phyloP scores from a whole-genome alignment of 2,888 invertebrate species.

The Lottia scabra region DNA sequence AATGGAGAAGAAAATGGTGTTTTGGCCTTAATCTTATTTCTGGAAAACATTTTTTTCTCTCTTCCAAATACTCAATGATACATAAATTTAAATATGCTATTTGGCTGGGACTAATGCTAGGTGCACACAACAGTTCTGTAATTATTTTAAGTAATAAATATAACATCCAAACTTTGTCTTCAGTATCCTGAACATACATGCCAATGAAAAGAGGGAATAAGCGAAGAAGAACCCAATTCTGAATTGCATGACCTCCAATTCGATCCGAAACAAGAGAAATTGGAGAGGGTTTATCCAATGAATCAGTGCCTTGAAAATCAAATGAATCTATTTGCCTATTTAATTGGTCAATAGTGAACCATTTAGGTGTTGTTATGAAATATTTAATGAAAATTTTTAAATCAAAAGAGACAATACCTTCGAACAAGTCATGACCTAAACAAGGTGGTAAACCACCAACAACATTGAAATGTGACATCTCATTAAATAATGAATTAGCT shows the following conservation, averaged over 20 bases:
- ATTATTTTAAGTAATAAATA: slow-evolving; percentile 20
- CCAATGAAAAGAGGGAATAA: slow-evolving; percentile 19
- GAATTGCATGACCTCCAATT: slow-evolving; percentile 28
- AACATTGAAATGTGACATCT: slow-evolving; percentile 24
- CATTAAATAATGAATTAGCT: slow-evolving; percentile 19
- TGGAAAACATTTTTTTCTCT: slow-evolving; percentile 19
- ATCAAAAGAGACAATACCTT: slow-evolving; percentile 28
- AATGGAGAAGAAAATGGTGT: slow-evolving; percentile 30
- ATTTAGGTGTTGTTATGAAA: slow-evolving; percentile 15
- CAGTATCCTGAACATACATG: slow-evolving; percentile 5
- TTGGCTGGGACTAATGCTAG: slow-evolving; percentile 5
- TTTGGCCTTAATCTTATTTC: slow-evolving; percentile 20
- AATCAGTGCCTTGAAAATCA: slow-evolving; percentile 9
- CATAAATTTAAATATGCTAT: slow-evolving; percentile 18
- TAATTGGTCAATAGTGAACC: slow-evolving; percentile 18
- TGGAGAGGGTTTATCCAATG: slow-evolving; percentile 20
- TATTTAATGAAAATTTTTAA: slow-evolving; percentile 21
- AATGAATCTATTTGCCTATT: slow-evolving; percentile 13
- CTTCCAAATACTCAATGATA: slow-evolving; percentile 18
- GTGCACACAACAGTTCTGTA: slow-evolving; percentile 22
- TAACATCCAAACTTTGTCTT: slow-evolving; percentile 25
- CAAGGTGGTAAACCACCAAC: slow-evolving; percentile 24
- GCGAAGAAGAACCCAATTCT: slow-evolving; percentile 29
- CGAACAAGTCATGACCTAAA: slow-evolving; percentile 24
- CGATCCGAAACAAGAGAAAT: neutral